Conservation (phyloP, 2,797 vertebrate genomes). For the Malacoraja senta region DNA sequence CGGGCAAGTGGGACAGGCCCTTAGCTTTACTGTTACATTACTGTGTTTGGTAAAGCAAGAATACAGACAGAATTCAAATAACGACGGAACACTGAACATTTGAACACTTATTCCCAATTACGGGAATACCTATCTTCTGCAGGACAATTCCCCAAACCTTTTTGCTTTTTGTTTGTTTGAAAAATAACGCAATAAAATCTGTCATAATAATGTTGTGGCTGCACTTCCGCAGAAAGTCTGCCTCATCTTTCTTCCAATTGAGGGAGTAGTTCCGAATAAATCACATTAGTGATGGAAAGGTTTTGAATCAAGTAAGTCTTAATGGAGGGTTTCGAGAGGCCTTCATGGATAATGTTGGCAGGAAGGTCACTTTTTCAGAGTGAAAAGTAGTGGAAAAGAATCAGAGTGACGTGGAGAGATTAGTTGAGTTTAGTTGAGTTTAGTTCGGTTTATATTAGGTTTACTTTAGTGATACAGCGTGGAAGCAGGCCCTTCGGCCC, state of each 20-base stretch:
- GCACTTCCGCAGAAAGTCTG: background rate
- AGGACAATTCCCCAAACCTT: background rate
- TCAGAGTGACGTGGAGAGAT: background rate
- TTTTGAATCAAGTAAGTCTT: background rate
- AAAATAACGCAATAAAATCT: background rate
- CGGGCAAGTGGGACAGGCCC: too few species aligned
- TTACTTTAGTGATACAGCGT: too few species aligned
- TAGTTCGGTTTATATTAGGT: too few species aligned
- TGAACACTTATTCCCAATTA: background rate
- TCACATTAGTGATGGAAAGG: background rate
- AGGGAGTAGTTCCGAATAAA: background rate
- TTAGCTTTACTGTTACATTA: too few species aligned
- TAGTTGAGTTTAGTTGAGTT: too few species aligned
- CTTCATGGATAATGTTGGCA: background rate
- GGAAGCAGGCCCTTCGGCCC: too few species aligned
- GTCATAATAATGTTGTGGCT: background rate
- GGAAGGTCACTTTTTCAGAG: background rate
- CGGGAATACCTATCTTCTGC: too few species aligned
- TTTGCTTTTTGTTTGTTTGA: background rate
- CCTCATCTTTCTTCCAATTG: background rate
- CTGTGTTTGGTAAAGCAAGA: too few species aligned
- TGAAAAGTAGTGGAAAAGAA: background rate
- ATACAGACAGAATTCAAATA: too few species aligned
- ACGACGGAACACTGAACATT: background rate
- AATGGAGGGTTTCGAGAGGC: background rate